Evolutionary conservation across 35 echinoderm and acorn worm species (phyloP).

Genomic region (Ophiothrix spiculata): DNA sequence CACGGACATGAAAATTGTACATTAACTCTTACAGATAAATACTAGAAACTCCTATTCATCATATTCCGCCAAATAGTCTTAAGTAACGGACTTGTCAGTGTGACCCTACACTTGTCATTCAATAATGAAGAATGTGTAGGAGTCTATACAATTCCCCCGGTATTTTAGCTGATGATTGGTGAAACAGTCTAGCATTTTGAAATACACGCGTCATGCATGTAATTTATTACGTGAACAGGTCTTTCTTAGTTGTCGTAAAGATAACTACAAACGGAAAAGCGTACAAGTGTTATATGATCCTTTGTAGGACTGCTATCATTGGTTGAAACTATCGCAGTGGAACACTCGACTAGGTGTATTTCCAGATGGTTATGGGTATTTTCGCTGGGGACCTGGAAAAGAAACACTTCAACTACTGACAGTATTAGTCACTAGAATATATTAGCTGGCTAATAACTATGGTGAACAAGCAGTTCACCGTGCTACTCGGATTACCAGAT

Average conservation of each 20-base stretch:
- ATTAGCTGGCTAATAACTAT: no score
- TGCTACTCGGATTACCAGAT: no score
- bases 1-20: no score
- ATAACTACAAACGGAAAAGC: neutral
- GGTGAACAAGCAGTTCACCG: no score
- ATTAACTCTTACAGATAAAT: no score
- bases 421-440: no score
- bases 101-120: neutral
- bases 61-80: no score
- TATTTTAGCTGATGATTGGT: neutral
- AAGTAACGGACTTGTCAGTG: no score
- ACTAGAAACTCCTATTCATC: no score
- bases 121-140: neutral
- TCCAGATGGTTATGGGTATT: neutral
- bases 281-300: constrained; percentile 15
- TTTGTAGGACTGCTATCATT: neutral
- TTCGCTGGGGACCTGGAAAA: neutral
- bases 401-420: neutral
- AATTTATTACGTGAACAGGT: neutral
- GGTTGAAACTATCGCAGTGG: neutral
- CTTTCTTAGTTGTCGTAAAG: neutral
- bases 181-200: neutral
- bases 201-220: neutral
- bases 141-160: neutral
- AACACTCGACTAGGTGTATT: constrained; percentile 1